A percentile compares a stretch with the other conserved stretches of the same genome.
These are phyloP conservation scores for Anas platyrhynchos DNA, from an alignment of 2,113 vertebrate genomes.

Conservation along the genomic window DNA sequence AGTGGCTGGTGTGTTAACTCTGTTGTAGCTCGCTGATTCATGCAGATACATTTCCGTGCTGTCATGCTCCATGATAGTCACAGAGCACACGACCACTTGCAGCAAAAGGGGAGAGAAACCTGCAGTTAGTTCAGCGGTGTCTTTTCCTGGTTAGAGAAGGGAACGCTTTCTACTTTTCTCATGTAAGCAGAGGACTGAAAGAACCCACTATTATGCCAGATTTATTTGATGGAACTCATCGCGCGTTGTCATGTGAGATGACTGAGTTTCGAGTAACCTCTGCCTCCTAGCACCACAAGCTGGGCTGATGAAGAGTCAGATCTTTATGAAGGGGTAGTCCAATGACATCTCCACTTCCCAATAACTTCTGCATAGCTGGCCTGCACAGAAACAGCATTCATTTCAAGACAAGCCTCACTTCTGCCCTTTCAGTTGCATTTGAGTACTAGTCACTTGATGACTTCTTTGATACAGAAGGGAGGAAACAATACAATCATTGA, in stretches of 20 bases:
- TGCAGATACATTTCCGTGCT: neutral
- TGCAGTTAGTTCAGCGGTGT: neutral
- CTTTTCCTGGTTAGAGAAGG: neutral
- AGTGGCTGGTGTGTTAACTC: neutral
- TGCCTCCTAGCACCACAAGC: neutral
- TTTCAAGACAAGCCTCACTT: conserved; percentile 13
- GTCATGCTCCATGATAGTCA: neutral
- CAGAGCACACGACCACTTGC: neutral
- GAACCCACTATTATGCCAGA: neutral
- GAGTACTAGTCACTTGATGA: conserved; percentile 4
- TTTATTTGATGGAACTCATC: neutral
- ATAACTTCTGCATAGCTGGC: neutral
- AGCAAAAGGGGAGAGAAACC: neutral
- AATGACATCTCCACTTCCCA: neutral
- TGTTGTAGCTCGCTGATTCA: neutral
- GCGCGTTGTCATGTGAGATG: neutral
- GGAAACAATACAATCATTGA: conserved; percentile 34
- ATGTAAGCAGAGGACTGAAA: neutral
- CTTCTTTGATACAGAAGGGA: neutral
- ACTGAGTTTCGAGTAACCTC: conserved; percentile 1
- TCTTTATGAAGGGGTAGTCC: neutral
- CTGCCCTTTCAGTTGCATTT: conserved; percentile 10
- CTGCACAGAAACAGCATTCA: conserved; percentile 45
- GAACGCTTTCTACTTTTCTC: neutral
- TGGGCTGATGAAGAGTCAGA: conserved; percentile 8